Percentiles rank a stretch among this genome's conserved stretches.
These are phyloP conservation scores for Papilio aristodemus DNA, from an alignment of 1,140 invertebrate genomes.

Conservation along the genomic window DNA sequence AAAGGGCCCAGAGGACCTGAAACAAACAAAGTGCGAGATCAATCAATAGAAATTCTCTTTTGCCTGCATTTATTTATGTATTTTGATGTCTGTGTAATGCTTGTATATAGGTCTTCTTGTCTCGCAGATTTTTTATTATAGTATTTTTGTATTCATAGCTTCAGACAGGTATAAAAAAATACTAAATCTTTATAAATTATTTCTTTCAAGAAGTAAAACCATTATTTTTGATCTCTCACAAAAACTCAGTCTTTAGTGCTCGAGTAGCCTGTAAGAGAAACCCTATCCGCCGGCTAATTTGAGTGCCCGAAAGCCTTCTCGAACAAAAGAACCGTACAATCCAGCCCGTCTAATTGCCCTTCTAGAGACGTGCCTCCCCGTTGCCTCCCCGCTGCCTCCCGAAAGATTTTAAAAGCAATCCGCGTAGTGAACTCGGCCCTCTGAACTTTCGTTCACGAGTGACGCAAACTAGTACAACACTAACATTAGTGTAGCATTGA, in stretches of 20 bases:
- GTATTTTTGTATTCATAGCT: too few species aligned
- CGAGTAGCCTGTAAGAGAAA: neutral
- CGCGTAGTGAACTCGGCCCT: neutral
- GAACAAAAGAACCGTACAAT: slow-evolving; percentile 26
- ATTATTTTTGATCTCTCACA: neutral
- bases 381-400: neutral
- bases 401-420: neutral
- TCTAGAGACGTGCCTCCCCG: too few species aligned
- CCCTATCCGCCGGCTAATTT: slow-evolving; percentile 13
- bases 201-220: slow-evolving; percentile 16
- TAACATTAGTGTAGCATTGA: neutral
- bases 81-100: too few species aligned
- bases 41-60: slow-evolving; percentile 9
- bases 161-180: slow-evolving; percentile 16
- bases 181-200: neutral
- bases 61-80: too few species aligned
- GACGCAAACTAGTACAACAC: neutral
- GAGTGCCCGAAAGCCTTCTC: neutral
- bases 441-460: neutral
- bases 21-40: slow-evolving; percentile 43
- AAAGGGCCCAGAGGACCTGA: slow-evolving; percentile 63
- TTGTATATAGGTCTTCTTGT: too few species aligned
- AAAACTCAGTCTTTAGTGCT: neutral
- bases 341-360: slow-evolving; percentile 25
- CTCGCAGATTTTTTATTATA: too few species aligned